Evolutionary conservation across 2,113 vertebrate species (phyloP), one percentile per base, ranked within the genome.

Genomic region (Rhea americana): DNA sequence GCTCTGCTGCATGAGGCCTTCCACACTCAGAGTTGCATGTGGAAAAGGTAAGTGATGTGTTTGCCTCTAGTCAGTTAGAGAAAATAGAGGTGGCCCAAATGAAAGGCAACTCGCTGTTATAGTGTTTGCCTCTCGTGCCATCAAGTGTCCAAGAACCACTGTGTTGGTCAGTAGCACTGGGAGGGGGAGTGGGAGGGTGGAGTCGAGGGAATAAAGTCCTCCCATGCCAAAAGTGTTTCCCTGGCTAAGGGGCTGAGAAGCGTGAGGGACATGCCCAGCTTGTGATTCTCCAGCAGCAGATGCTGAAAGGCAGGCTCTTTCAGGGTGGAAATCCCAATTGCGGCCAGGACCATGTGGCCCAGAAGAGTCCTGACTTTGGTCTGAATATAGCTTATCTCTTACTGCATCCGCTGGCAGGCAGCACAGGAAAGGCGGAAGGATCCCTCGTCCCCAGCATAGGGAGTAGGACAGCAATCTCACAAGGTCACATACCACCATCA

Each of bases 111-210:
- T 11, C 11, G 12, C 4, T 7, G 17, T 41, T 41, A 17, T 9
- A 50, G 25, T 18, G 55, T 71, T 66, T 88, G 24, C 13, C 22
- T 8, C 18, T 0, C 0, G 0, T 43, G 22, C 16, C 0, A 0
- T 35, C 37, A 25, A 76, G 25, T 25, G 0, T 0, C 20, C 2
- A 4, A 5, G 0, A 32, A 51, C 10, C 1, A 0, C 35, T 2
- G 0, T 3, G 2, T n/a, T 83, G 77, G 8, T 39, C 51, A 50
- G 28, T 28, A 72, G 14, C 20, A 66, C 71, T 30, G 61, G 32
- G 32, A 62, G 37, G 4, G 3, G 7, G 26, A 45, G 13, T 3
- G 5, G 4, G 13, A 78, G 55, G 16, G 8, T 13, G 20, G 9
- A 94, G 7, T 8, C 72, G 39, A 41, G 10, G 2, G 3, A 9